Conservation (phyloP, 1,140 invertebrate genomes). For the Agraylea sexmaculata region DNA sequence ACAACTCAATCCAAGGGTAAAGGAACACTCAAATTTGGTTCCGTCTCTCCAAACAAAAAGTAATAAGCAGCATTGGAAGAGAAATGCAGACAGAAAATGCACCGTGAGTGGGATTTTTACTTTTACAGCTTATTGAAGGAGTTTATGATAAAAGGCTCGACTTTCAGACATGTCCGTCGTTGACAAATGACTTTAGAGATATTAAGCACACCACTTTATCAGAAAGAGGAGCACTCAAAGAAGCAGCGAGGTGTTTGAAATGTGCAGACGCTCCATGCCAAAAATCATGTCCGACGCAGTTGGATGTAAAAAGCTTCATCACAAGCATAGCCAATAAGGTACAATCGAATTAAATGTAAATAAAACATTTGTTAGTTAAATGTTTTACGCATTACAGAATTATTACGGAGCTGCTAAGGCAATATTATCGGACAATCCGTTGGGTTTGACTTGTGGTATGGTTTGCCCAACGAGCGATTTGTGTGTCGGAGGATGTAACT, state of each 20-base stretch:
- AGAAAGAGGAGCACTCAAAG: constrained; percentile 82
- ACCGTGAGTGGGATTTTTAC: constrained; percentile 46
- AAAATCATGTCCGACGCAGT: constrained; percentile 94
- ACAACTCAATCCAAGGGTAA: constrained; percentile 71
- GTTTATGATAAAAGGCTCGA: too few relatives aligned
- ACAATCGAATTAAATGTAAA: constrained; percentile 19
- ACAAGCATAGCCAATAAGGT: constrained; percentile 93
- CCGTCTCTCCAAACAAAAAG: constrained; percentile 75
- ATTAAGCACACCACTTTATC: constrained; percentile 95
- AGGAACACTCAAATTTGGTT: constrained; percentile 58
- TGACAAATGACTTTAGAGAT: constrained; percentile 89
- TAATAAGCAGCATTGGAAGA: constrained; percentile 89
- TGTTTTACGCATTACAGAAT: constrained; percentile 60
- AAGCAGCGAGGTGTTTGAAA: constrained; percentile 88
- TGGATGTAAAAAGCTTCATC: constrained; percentile 96
- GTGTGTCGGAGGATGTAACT: constrained; percentile 95
- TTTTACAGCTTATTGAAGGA: constrained; percentile 13
- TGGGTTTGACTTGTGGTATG: constrained; percentile 96
- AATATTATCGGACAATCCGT: constrained; percentile 94
- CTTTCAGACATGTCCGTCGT: constrained; percentile 52
- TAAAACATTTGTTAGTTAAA: constrained; percentile 26
- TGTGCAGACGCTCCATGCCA: constrained; percentile 98
- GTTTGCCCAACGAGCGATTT: constrained; percentile 97
- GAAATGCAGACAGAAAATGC: constrained; percentile 79
- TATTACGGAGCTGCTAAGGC: constrained; percentile 96